Percentiles rank a stretch among this genome's conserved stretches.
These are phyloP conservation scores for Drosophila paramelanica DNA, from an alignment of 2,888 invertebrate species.

Conservation along the genomic window DNA sequence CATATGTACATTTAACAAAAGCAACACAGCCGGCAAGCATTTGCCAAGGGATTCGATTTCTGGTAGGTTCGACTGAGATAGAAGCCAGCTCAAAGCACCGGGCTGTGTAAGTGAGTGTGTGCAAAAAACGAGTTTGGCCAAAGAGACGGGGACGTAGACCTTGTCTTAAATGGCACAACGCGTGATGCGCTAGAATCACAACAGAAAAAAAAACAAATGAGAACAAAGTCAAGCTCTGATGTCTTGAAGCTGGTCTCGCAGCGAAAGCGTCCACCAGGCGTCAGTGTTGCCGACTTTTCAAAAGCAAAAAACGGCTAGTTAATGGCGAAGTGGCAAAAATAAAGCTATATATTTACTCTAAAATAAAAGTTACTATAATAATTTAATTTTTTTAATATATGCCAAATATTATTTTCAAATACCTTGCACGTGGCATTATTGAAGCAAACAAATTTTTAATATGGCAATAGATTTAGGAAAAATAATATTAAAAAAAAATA, in stretches of 20 bases:
- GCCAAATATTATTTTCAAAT: too few species aligned
- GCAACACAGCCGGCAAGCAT: constrained; percentile 29
- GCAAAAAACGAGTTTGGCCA: constrained; percentile 47
- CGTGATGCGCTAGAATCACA: constrained; percentile 53
- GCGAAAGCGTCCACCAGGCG: constrained; percentile 27
- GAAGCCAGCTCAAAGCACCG: constrained; percentile 13
- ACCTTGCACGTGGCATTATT: too few species aligned
- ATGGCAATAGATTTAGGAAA: too few species aligned
- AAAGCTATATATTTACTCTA: not conserved
- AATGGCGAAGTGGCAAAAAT: not conserved
- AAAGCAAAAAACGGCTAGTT: not conserved
- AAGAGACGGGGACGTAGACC: constrained; percentile 56
- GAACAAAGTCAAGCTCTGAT: constrained; percentile 7
- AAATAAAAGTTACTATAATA: too few species aligned
- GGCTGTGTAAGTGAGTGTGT: constrained; percentile 8
- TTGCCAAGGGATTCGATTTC: constrained; percentile 52
- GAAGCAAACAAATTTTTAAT: too few species aligned
- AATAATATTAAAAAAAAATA: too few species aligned
- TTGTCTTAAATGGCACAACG: constrained; percentile 61
- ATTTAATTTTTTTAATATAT: too few species aligned
- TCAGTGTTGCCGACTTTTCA: not conserved
- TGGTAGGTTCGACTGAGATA: constrained; percentile 41
- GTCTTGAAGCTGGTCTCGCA: constrained; percentile 8
- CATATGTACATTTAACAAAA: constrained; percentile 22
- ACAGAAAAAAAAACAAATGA: constrained; percentile 3